Base-by-base conservation (phyloP, 2,888 invertebrate species). In the Dilophus febrilis region DNA sequence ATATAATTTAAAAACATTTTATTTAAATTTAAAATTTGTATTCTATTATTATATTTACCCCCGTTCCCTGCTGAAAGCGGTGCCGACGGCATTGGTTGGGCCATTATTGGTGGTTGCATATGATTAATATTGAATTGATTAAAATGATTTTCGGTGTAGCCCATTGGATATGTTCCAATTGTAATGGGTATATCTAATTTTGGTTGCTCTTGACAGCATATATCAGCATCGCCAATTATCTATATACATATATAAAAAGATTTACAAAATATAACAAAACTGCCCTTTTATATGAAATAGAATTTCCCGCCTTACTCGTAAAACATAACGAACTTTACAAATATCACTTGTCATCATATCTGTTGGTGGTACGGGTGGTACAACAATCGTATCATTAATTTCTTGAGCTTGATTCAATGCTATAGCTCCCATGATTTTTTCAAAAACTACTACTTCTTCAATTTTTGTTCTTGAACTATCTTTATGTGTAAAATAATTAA, bases 121-220 rank as follows among this genome's bases (percentile, higher is more conserved):
- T 32, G 6, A 14, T 4, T 14, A 7, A 32, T 33, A n/a, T 33
- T 16, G 6, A 18, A 4, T 19, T 33, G 33, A 33, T 18, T 16
- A 13, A 5, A 19, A 19, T 12, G 16, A 32, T 7, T 30, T 7
- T 30, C n/a, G 17, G 14, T 4, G 4, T 4, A 7, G 8, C 5
- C 14, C 7, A 32, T 30, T 8, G 57, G 54, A 31, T 47, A 51
- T 1, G 57, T 57, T 35, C 57, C 57, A 28, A 57, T 50, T 7
- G 52, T 47, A 16, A 57, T 47, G 4, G 57, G 57, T 39, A 50
- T 52, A 4, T 53, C 50, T 13, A 57, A 42, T 31, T 53, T 52
- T 10, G 52, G 53, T 32, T 57, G 55, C 28, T 54, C 55, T 42
- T 56, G 56, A 31, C 56, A 54, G 37, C 42, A 51, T 1, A 57